These are phyloP conservation scores for Leptoteleia sp. DNA, from an alignment of 1,140 invertebrate species.

Conservation along the genomic window DNA sequence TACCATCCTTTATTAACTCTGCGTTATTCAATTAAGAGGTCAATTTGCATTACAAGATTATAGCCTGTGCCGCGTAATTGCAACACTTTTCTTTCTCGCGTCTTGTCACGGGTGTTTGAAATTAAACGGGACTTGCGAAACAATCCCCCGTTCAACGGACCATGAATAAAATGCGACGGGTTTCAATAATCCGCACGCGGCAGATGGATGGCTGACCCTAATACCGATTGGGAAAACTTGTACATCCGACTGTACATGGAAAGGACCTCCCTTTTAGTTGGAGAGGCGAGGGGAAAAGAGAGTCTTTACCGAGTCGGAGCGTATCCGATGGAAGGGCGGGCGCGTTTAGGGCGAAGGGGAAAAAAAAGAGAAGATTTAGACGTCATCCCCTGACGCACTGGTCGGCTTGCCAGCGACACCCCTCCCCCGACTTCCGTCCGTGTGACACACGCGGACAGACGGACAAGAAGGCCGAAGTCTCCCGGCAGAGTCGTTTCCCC, in stretches of 20 bases:
- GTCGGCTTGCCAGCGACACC: slow-evolving; percentile 63
- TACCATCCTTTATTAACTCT: slow-evolving; percentile 10
- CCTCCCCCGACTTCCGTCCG: slow-evolving; percentile 50
- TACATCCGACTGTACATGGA: slow-evolving; percentile 64
- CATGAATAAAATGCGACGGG: slow-evolving; percentile 56
- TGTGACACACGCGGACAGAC: slow-evolving; percentile 47
- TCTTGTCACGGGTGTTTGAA: slow-evolving; percentile 47
- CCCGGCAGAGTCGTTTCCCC: slow-evolving; percentile 25
- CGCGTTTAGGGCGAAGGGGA: slow-evolving; percentile 76
- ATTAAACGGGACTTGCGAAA: slow-evolving; percentile 44
- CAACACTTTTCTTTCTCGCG: slow-evolving; percentile 44
- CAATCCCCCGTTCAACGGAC: slow-evolving; percentile 39
- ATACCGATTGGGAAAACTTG: slow-evolving; percentile 55
- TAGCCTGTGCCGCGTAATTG: slow-evolving; percentile 37
- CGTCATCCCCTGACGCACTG: slow-evolving; percentile 77
- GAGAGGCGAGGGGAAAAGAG: slow-evolving; percentile 57
- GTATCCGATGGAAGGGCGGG: slow-evolving; percentile 77
- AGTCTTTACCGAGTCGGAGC: slow-evolving; percentile 63
- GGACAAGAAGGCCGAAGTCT: slow-evolving; percentile 65
- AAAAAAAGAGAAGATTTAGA: slow-evolving; percentile 81
- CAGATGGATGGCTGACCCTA: slow-evolving; percentile 59
- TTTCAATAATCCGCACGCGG: slow-evolving; percentile 54
- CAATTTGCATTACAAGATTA: slow-evolving; percentile 34
- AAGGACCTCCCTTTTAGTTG: slow-evolving; percentile 63
- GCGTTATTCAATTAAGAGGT: slow-evolving; percentile 35